Evolutionary conservation across 2,888 invertebrate genomes (phyloP).

Genomic region (Spatulosminthurus flaviceps): DNA sequence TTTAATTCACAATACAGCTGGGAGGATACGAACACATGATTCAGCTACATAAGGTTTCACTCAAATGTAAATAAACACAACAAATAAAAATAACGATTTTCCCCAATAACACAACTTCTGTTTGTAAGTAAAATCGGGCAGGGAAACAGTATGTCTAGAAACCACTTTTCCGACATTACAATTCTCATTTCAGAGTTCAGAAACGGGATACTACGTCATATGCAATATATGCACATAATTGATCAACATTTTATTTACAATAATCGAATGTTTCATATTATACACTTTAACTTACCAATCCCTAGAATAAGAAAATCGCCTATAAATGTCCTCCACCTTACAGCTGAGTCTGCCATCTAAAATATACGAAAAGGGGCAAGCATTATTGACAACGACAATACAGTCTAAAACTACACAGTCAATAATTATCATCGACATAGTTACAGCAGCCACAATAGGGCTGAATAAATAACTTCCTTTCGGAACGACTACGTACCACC

Average conservation of each 20-base stretch:
- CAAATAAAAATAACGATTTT: too few relatives aligned
- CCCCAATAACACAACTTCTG: too few relatives aligned
- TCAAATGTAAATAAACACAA: too few relatives aligned
- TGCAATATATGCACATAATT: neutral
- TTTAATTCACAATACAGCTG: too few relatives aligned
- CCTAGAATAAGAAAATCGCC: constrained; percentile 37
- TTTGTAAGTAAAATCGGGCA: too few relatives aligned
- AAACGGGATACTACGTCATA: too few relatives aligned
- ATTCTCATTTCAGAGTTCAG: too few relatives aligned
- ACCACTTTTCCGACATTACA: too few relatives aligned
- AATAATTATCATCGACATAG: neutral
- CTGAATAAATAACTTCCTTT: neutral
- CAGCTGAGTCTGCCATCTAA: constrained; percentile 33
- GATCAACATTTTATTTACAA: neutral
- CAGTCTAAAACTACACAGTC: neutral
- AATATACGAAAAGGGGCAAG: constrained; percentile 20
- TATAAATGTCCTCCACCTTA: constrained; percentile 25
- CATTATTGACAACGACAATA: neutral
- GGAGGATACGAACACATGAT: too few relatives aligned
- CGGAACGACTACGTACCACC: too few relatives aligned
- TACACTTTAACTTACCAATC: constrained; percentile 21
- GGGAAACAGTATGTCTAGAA: too few relatives aligned
- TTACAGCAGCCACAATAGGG: neutral
- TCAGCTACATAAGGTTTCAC: too few relatives aligned
- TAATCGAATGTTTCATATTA: neutral